phyloP scores from a whole-genome alignment of 2,797 vertebrate genomes.

The Acanthurus leucopareius region DNA sequence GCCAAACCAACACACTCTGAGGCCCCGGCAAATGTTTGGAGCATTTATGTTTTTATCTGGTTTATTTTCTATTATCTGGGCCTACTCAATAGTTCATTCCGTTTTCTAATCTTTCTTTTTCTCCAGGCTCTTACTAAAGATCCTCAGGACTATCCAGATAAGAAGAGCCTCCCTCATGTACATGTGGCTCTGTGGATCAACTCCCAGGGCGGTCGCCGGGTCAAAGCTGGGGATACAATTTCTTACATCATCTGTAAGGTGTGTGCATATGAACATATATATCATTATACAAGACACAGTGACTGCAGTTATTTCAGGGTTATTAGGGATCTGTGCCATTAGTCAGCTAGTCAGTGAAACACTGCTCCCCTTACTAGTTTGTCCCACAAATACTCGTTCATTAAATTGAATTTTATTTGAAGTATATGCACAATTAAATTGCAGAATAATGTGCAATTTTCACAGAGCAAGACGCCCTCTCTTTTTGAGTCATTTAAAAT shows the following conservation, averaged over 20 bases:
- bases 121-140: slow-evolving; percentile 95
- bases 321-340: too few species aligned
- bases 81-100: too few species aligned
- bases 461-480: too few species aligned
- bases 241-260: slow-evolving; percentile 98
- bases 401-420: too few species aligned
- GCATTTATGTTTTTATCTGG: neutral
- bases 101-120: neutral
- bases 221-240: slow-evolving; percentile 97
- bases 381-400: too few species aligned
- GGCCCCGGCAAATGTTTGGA: neutral
- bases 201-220: slow-evolving; percentile 92
- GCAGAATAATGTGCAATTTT: too few species aligned
- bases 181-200: slow-evolving; percentile 99
- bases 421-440: too few species aligned
- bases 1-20: neutral
- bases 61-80: neutral
- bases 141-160: slow-evolving; percentile 98
- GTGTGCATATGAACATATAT: slow-evolving; percentile 45
- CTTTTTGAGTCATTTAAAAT: too few species aligned
- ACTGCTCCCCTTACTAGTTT: too few species aligned
- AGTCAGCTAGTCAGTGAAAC: too few species aligned
- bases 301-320: too few species aligned
- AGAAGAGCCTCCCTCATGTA: slow-evolving; percentile 95
- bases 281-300: too few species aligned